A percentile compares a stretch with the other conserved stretches of the same genome.
Evolutionary conservation across 1,140 invertebrate genomes (phyloP).

Genomic region (Drosophila quadrilineata): DNA sequence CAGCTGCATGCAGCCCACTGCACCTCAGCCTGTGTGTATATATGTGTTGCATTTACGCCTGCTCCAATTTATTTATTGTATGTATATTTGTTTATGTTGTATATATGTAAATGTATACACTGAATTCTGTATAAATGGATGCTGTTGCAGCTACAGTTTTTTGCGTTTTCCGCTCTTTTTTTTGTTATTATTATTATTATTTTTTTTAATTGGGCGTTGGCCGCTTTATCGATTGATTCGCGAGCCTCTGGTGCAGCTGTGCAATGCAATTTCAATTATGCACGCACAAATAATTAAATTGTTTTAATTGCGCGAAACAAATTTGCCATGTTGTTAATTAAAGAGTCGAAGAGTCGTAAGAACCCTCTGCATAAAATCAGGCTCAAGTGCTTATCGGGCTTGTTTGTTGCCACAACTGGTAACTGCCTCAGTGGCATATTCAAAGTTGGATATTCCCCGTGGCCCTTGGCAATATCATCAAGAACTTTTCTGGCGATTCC

Average conservation of each 20-base stretch:
- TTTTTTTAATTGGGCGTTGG: conserved; percentile 76
- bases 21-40: conserved; percentile 7
- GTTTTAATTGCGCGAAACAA: conserved; percentile 67
- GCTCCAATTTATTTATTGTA: conserved; percentile 79
- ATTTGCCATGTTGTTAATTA: conserved; percentile 62
- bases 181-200: conserved; percentile 55
- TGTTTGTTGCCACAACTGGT: conserved; percentile 3
- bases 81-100: conserved; percentile 76
- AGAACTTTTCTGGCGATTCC: conserved; percentile 18
- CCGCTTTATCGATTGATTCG: conserved; percentile 72
- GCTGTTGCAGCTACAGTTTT: conserved; percentile 36
- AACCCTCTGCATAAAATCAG: conserved; percentile 11
- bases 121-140: conserved; percentile 74
- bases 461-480: conserved; percentile 10
- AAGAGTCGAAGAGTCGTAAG: conserved; percentile 16
- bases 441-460: conserved; percentile 4
- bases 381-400: conserved; percentile 24
- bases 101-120: conserved; percentile 37
- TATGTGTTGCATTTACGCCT: conserved; percentile 69
- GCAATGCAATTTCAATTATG: conserved; percentile 73
- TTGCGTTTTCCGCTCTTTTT: no score
- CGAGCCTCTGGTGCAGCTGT: conserved; percentile 31
- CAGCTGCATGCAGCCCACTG: conserved; percentile 20
- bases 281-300: conserved; percentile 78
- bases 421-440: neutral